A percentile compares a stretch with the other conserved stretches of the same genome.
Evolutionary conservation across 2,888 invertebrate species (phyloP).

Genomic region (Ophion ellenae): DNA sequence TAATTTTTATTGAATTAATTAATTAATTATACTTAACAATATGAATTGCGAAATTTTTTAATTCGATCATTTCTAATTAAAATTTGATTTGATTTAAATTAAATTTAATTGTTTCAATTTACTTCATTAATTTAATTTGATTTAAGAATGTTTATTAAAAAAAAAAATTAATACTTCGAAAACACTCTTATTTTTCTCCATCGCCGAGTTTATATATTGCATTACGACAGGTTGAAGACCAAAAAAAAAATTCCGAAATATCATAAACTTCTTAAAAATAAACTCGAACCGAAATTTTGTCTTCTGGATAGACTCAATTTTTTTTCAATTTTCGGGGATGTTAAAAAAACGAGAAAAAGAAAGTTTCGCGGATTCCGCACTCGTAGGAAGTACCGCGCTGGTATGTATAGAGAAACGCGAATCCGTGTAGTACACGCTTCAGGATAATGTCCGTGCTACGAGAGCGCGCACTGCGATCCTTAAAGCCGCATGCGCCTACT

Average conservation of each 20-base stretch:
- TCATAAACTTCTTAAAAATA: not conserved
- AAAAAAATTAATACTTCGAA: too few species aligned
- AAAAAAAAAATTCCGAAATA: not conserved
- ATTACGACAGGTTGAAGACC: too few species aligned
- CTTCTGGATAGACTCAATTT: not conserved
- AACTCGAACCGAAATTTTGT: not conserved
- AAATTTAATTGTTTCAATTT: not conserved
- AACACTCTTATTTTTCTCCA: not conserved
- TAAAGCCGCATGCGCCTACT: slow-evolving; percentile 70
- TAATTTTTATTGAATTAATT: not conserved
- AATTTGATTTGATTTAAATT: not conserved
- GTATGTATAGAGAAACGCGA: not conserved
- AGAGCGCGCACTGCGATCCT: slow-evolving; percentile 24
- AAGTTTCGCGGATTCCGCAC: not conserved
- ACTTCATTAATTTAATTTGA: not conserved
- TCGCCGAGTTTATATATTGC: not conserved
- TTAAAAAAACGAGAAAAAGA: not conserved
- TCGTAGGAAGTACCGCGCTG: not conserved
- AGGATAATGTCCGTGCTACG: slow-evolving; percentile 25
- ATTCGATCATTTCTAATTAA: not conserved
- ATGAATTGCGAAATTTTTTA: not conserved
- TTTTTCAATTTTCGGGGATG: slow-evolving; percentile 1
- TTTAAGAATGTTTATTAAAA: too few species aligned
- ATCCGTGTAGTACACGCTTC: not conserved
- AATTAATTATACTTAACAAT: not conserved